phyloP scores from a whole-genome alignment of 2,888 invertebrate genomes.

The Nomada hirtipes region DNA sequence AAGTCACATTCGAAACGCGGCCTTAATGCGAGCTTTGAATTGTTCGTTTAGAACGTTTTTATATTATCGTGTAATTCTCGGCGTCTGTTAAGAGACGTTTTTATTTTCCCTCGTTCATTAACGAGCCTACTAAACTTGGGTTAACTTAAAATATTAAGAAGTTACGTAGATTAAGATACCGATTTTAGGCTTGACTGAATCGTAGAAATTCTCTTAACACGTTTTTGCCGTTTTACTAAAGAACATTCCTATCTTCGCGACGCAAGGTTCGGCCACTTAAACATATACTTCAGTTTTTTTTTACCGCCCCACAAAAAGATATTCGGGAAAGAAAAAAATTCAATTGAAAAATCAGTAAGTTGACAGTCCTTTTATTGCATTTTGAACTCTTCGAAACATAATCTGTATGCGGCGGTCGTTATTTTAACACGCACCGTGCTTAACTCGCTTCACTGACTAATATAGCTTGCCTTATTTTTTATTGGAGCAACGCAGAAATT shows the following conservation, averaged over 20 bases:
- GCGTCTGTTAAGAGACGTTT: background rate
- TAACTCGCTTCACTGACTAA: background rate
- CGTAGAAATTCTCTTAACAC: background rate
- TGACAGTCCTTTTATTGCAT: background rate
- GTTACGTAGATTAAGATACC: slow-evolving; percentile 11
- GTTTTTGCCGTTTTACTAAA: background rate
- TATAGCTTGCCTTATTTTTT: slow-evolving; percentile 13
- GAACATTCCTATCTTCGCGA: background rate
- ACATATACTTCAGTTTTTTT: background rate
- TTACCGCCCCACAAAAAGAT: too few relatives aligned
- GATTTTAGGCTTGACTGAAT: slow-evolving; percentile 36
- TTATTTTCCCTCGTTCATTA: slow-evolving; percentile 18
- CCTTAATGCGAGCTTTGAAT: slow-evolving; percentile 23
- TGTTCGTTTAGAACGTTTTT: slow-evolving; percentile 14
- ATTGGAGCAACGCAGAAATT: slow-evolving; percentile 12
- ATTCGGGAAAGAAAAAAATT: background rate
- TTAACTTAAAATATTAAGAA: slow-evolving; percentile 42
- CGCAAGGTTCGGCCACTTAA: background rate
- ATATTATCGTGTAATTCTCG: slow-evolving; percentile 10
- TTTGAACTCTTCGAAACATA: background rate
- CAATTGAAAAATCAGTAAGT: background rate
- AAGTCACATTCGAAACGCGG: slow-evolving; percentile 20
- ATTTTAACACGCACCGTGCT: background rate
- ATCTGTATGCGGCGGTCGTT: background rate
- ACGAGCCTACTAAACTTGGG: slow-evolving; percentile 36